phyloP scores from a whole-genome alignment of 2,797 vertebrate genomes.

The Margarornis squamiger region DNA sequence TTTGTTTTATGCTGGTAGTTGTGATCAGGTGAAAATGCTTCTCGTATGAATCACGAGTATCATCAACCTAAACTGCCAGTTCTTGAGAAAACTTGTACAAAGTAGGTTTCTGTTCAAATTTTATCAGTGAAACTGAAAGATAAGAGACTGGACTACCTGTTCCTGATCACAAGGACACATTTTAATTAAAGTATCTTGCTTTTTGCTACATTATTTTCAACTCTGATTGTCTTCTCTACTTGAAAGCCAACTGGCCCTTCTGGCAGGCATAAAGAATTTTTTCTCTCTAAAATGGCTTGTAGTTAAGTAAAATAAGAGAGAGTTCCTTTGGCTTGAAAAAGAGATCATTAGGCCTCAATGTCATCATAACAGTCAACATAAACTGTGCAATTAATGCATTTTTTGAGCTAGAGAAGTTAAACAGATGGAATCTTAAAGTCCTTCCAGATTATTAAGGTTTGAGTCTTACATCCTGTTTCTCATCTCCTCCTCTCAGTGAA shows the following conservation, averaged over 20 bases:
- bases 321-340: neutral
- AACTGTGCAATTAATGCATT: neutral
- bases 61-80: neutral
- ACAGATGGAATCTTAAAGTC: neutral
- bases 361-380: neutral
- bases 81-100: neutral
- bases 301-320: neutral
- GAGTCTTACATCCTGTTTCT: neutral
- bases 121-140: neutral
- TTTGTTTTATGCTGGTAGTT: neutral
- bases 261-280: neutral
- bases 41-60: neutral
- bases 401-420: neutral
- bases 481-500: neutral
- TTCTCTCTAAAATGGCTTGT: neutral
- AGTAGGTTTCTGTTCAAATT: neutral
- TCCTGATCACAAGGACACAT: neutral
- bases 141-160: neutral
- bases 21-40: neutral
- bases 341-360: neutral
- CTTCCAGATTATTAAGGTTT: neutral
- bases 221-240: neutral
- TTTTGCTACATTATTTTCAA: neutral
- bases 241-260: neutral
- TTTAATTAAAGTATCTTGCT: neutral